Evolutionary conservation across 2,888 invertebrate genomes (phyloP).

Genomic region (Sinopyrophorus schimmeli): DNA sequence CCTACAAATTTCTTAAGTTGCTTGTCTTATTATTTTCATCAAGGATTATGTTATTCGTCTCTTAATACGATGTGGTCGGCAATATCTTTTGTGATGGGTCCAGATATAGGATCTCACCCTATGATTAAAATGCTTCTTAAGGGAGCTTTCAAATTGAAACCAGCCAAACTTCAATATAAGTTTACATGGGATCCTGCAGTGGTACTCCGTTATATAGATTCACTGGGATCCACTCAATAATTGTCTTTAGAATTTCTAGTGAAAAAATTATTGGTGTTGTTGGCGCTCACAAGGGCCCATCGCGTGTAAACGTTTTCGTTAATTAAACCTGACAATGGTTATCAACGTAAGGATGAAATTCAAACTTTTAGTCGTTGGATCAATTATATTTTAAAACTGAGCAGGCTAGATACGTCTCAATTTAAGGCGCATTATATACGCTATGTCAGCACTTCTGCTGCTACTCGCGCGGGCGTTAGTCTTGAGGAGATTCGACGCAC

Average conservation of each 20-base stretch:
- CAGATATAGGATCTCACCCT: slow-evolving; percentile 25
- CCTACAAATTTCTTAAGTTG: not conserved
- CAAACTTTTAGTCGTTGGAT: too few species aligned
- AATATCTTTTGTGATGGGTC: slow-evolving; percentile 10
- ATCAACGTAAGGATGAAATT: slow-evolving; percentile 2
- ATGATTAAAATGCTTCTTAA: slow-evolving; percentile 35
- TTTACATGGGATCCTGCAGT: slow-evolving; percentile 35
- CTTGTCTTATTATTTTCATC: not conserved
- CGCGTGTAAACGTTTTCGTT: slow-evolving; percentile 28
- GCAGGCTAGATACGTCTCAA: too few species aligned
- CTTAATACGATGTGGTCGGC: slow-evolving; percentile 15
- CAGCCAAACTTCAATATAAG: slow-evolving; percentile 32
- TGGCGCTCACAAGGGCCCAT: slow-evolving; percentile 35
- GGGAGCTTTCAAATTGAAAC: slow-evolving; percentile 31
- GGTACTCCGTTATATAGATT: slow-evolving; percentile 33
- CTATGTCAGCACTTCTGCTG: too few species aligned
- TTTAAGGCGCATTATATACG: too few species aligned
- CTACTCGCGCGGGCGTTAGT: too few species aligned
- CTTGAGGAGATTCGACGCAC: too few species aligned
- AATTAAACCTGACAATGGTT: slow-evolving; percentile 27
- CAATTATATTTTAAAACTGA: too few species aligned
- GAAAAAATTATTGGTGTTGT: slow-evolving; percentile 30
- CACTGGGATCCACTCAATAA: slow-evolving; percentile 1
- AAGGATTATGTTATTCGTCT: slow-evolving; percentile 1
- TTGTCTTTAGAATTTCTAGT: slow-evolving; percentile 21